Evolutionary conservation across 1,140 invertebrate species (phyloP).

Genomic region (Lepidostoma basale): DNA sequence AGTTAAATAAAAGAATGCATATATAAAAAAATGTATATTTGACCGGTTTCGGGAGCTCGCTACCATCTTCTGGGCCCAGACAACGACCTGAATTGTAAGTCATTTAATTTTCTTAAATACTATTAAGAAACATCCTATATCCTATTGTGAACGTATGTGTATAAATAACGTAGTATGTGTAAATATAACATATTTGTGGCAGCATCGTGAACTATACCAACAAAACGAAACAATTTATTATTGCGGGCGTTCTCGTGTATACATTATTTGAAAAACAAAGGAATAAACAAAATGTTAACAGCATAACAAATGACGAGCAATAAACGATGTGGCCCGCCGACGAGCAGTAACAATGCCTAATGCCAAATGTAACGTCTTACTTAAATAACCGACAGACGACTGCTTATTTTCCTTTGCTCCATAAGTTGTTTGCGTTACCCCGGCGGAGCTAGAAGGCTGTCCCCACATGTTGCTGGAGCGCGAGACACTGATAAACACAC

Average conservation of each 20-base stretch:
- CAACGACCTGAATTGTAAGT: too few relatives aligned
- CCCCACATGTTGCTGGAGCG: slow-evolving; percentile 25
- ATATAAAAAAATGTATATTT: too few relatives aligned
- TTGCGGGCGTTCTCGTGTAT: slow-evolving; percentile 4
- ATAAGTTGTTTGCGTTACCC: slow-evolving; percentile 9
- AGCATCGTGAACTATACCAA: too few relatives aligned
- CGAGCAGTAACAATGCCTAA: slow-evolving; percentile 19
- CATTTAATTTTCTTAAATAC: too few relatives aligned
- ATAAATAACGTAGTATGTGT: too few relatives aligned
- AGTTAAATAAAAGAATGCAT: too few relatives aligned
- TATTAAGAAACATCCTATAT: too few relatives aligned
- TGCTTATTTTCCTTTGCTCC: slow-evolving; percentile 25
- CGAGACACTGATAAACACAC: background rate
- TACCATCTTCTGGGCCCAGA: too few relatives aligned
- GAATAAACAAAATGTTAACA: slow-evolving; percentile 28
- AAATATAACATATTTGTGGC: too few relatives aligned
- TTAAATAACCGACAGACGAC: slow-evolving; percentile 13
- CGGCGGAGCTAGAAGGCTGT: background rate
- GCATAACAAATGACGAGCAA: slow-evolving; percentile 30
- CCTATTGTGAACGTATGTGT: too few relatives aligned
- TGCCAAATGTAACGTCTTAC: slow-evolving; percentile 24
- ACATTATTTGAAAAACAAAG: slow-evolving; percentile 18
- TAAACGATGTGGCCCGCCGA: slow-evolving; percentile 1
- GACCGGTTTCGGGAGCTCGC: too few relatives aligned
- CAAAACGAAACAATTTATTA: slow-evolving; percentile 18